Percentiles rank a stretch among this genome's conserved stretches.
phyloP scores from a whole-genome alignment of 2,888 invertebrate species.

The Sussaba pulchella region DNA sequence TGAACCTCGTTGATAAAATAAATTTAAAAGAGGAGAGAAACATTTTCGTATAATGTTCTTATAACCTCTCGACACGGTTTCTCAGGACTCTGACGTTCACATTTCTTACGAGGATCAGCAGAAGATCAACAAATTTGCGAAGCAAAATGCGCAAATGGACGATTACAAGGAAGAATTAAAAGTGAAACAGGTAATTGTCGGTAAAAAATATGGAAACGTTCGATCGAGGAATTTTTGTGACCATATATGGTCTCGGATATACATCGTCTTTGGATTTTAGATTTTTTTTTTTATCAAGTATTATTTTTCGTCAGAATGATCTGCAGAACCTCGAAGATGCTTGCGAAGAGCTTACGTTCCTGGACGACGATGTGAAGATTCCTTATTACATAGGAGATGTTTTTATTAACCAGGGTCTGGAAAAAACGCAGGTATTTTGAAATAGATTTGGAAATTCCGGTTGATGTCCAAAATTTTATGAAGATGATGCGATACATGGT shows the following conservation, averaged over 20 bases:
- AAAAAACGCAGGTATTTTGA: slow-evolving; percentile 89
- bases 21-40: not conserved
- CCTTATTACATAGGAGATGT: slow-evolving; percentile 96
- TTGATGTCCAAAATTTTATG: not conserved
- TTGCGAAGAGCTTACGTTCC: slow-evolving; percentile 92
- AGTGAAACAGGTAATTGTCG: slow-evolving; percentile 88
- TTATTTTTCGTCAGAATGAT: slow-evolving; percentile 93
- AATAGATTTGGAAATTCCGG: too few species aligned
- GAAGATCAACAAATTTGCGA: slow-evolving; percentile 98
- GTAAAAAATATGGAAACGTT: not conserved
- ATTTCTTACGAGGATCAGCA: slow-evolving; percentile 98
- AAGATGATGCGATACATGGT: too few species aligned
- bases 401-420: slow-evolving; percentile 92
- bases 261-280: slow-evolving; percentile 10
- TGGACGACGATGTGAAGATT: slow-evolving; percentile 91
- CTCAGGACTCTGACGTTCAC: slow-evolving; percentile 94
- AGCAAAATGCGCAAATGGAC: slow-evolving; percentile 95
- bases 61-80: slow-evolving; percentile 68
- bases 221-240: slow-evolving; percentile 57
- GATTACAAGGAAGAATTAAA: slow-evolving; percentile 95
- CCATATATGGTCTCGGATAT: slow-evolving; percentile 76
- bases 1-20: slow-evolving; percentile 50
- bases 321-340: slow-evolving; percentile 97
- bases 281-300: too few species aligned
- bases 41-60: slow-evolving; percentile 1